Conservation (phyloP, 2,113 vertebrate genomes). For the Clarias batrachus region DNA sequence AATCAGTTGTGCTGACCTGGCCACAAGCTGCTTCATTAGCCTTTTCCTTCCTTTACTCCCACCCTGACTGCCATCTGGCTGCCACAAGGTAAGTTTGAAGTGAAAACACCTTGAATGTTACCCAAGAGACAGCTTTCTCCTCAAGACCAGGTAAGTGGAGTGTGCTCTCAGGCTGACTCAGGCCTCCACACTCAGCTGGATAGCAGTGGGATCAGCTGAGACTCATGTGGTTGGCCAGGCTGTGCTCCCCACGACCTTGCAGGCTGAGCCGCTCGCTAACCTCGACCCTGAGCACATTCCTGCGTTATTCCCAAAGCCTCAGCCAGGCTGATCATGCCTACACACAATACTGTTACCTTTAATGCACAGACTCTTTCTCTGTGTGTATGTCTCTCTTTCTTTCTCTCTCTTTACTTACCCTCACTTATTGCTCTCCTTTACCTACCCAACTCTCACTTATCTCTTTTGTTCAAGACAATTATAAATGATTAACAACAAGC, state of each 20-base stretch:
- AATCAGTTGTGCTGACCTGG: slow-evolving; percentile 45
- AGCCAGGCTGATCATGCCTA: slow-evolving; percentile 58
- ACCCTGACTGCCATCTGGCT: slow-evolving; percentile 44
- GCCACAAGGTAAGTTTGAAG: slow-evolving; percentile 42
- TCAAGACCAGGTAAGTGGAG: slow-evolving; percentile 44
- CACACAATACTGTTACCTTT: slow-evolving; percentile 57
- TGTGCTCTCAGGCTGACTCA: slow-evolving; percentile 39
- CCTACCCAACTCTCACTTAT: neutral
- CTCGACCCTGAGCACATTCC: slow-evolving; percentile 72
- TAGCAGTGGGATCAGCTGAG: slow-evolving; percentile 71
- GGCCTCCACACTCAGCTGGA: neutral
- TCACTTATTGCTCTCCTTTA: neutral
- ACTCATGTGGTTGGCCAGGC: slow-evolving; percentile 70
- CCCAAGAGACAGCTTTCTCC: slow-evolving; percentile 16
- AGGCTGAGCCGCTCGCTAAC: slow-evolving; percentile 68
- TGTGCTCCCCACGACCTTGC: slow-evolving; percentile 67
- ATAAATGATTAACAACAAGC: neutral
- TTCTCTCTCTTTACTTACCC: neutral
- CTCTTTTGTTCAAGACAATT: neutral
- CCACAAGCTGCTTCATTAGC: slow-evolving; percentile 49
- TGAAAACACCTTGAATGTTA: slow-evolving; percentile 37
- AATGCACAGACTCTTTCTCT: slow-evolving; percentile 4
- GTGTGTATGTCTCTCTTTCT: too few relatives aligned
- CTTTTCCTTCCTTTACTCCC: slow-evolving; percentile 46
- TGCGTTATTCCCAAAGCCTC: slow-evolving; percentile 66